Percentiles rank a stretch among this genome's conserved stretches.
phyloP scores from a whole-genome alignment of 2,888 invertebrate genomes.

The Rugalucina vietnamica region DNA sequence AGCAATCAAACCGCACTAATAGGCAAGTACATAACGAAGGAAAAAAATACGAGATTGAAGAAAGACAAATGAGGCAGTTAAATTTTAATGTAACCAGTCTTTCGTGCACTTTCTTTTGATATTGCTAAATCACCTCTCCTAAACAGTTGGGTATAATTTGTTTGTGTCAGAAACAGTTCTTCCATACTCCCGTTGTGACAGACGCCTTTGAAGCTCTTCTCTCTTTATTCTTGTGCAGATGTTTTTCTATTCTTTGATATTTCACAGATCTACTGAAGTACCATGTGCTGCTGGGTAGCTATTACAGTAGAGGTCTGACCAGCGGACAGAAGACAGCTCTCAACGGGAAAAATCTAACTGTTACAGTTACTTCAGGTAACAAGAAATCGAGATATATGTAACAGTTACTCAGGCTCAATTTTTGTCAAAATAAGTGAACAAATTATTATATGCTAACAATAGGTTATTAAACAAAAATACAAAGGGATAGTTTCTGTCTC shows the following conservation, averaged over 20 bases:
- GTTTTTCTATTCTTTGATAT: neutral
- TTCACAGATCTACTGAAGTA: conserved; percentile 68
- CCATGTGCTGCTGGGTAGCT: conserved; percentile 66
- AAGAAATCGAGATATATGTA: neutral
- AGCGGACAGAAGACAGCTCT: conserved; percentile 42
- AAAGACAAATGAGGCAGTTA: too few species aligned
- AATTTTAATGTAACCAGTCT: too few species aligned
- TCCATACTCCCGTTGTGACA: neutral
- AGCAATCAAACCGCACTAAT: conserved; percentile 63
- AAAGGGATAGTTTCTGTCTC: too few species aligned
- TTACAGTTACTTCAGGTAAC: conserved; percentile 42
- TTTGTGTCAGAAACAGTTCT: neutral
- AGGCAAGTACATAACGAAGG: conserved; percentile 35
- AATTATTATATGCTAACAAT: too few species aligned
- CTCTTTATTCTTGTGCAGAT: neutral
- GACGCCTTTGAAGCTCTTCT: too few species aligned
- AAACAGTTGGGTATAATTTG: neutral
- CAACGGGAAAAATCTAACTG: conserved; percentile 35
- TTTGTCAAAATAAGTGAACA: too few species aligned
- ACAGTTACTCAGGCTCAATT: neutral
- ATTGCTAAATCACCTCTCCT: neutral
- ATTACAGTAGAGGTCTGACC: conserved; percentile 60
- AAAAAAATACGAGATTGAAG: neutral
- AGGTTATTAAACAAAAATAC: too few species aligned
- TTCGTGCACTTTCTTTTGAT: neutral